Conservation (phyloP, 2,113 vertebrate genomes). For the Polypterus senegalus region DNA sequence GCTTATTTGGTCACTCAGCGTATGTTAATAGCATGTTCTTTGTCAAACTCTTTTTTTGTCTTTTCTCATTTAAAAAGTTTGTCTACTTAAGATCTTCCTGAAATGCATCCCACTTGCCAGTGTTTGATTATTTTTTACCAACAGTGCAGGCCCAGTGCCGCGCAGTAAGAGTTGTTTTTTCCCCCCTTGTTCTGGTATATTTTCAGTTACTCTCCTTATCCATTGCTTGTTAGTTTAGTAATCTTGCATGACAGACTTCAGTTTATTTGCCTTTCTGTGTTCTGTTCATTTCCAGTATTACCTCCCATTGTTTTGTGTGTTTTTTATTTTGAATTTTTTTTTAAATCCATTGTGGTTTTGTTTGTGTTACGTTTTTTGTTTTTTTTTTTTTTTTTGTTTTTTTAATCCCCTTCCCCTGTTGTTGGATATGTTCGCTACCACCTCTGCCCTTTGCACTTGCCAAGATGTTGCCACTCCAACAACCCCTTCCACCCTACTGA, state of each 20-base stretch:
- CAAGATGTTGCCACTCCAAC: slow-evolving; percentile 93
- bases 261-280: slow-evolving; percentile 69
- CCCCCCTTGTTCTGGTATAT: no score
- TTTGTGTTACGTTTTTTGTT: slow-evolving; percentile 38
- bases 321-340: slow-evolving; percentile 71
- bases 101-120: no score
- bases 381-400: slow-evolving; percentile 17
- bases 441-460: slow-evolving; percentile 50
- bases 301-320: slow-evolving; percentile 72
- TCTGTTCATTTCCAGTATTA: slow-evolving; percentile 64
- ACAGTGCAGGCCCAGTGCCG: no score
- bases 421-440: slow-evolving; percentile 1
- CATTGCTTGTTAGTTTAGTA: slow-evolving; percentile 19
- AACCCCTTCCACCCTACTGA: slow-evolving; percentile 93
- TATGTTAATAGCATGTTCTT: no score
- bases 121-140: no score
- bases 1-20: no score
- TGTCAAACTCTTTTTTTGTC: no score
- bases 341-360: slow-evolving; percentile 57
- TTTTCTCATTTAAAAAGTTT: no score
- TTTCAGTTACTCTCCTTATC: no score
- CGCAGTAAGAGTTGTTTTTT: no score
- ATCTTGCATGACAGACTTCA: slow-evolving; percentile 63
- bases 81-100: no score
- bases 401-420: slow-evolving; percentile 17